phyloP scores from a whole-genome alignment of 2,888 invertebrate species.

The Leucophora obtusa region DNA sequence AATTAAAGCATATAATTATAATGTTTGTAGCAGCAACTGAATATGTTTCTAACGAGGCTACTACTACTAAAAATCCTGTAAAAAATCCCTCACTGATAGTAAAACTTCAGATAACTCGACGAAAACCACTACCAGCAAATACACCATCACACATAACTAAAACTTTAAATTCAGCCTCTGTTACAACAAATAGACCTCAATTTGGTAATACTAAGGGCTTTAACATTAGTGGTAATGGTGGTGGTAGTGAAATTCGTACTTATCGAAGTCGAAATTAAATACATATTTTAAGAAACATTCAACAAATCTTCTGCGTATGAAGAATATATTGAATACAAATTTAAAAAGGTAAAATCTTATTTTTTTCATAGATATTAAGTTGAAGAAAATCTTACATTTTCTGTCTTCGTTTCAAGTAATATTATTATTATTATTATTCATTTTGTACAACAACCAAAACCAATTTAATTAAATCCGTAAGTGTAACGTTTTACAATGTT shows the following conservation, averaged over 20 bases:
- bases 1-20: constrained; percentile 46
- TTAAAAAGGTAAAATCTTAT: constrained; percentile 43
- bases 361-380: constrained; percentile 41
- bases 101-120: constrained; percentile 56
- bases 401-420: constrained; percentile 9
- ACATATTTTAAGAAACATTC: constrained; percentile 26
- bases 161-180: constrained; percentile 23
- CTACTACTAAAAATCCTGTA: constrained; percentile 18
- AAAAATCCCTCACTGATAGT: constrained; percentile 41
- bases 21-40: constrained; percentile 56
- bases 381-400: constrained; percentile 33
- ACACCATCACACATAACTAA: constrained; percentile 58
- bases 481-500: background rate
- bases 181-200: constrained; percentile 53
- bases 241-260: constrained; percentile 56
- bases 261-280: constrained; percentile 69
- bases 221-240: constrained; percentile 1
- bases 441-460: constrained; percentile 38
- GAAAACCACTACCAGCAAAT: constrained; percentile 59
- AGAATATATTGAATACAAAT: constrained; percentile 25
- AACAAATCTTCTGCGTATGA: constrained; percentile 7
- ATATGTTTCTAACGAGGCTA: constrained; percentile 51
- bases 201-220: background rate
- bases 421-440: constrained; percentile 8
- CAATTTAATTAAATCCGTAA: constrained; percentile 35